phyloP scores from a whole-genome alignment of 1,140 invertebrate species.

The Harpegnathos saltator region DNA sequence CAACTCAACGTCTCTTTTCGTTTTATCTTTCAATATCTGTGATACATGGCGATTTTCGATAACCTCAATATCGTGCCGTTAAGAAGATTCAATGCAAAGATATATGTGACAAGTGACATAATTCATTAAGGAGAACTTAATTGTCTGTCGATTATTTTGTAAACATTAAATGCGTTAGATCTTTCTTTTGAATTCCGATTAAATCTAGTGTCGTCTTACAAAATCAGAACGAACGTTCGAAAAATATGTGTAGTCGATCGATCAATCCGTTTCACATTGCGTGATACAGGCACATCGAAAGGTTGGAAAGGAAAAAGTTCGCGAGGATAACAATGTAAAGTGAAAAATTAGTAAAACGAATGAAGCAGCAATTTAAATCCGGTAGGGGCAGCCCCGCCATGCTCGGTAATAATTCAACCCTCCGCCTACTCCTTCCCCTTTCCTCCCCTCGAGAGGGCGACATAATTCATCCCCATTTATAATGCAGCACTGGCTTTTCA shows the following conservation, averaged over 20 bases:
- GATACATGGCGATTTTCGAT: neutral
- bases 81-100: neutral
- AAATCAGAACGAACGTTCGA: constrained; percentile 26
- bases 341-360: constrained; percentile 60
- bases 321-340: constrained; percentile 43
- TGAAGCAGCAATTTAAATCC: constrained; percentile 56
- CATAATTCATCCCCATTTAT: constrained; percentile 79
- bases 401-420: constrained; percentile 53
- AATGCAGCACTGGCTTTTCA: constrained; percentile 75
- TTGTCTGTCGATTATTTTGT: neutral
- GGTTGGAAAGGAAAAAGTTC: constrained; percentile 2
- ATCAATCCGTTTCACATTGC: constrained; percentile 23
- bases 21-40: neutral
- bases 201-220: neutral
- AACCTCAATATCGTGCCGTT: neutral
- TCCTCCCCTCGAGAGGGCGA: constrained; percentile 31
- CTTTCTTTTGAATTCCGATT: neutral
- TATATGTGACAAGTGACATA: neutral
- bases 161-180: neutral
- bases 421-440: neutral
- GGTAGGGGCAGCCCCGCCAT: constrained; percentile 20
- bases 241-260: neutral
- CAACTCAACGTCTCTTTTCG: neutral
- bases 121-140: neutral
- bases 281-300: constrained; percentile 1